Percentiles rank a stretch among this genome's conserved stretches.
These are phyloP conservation scores for Caenorhabditis remanei DNA, from an alignment of 1,140 invertebrate genomes.

Conservation along the genomic window DNA sequence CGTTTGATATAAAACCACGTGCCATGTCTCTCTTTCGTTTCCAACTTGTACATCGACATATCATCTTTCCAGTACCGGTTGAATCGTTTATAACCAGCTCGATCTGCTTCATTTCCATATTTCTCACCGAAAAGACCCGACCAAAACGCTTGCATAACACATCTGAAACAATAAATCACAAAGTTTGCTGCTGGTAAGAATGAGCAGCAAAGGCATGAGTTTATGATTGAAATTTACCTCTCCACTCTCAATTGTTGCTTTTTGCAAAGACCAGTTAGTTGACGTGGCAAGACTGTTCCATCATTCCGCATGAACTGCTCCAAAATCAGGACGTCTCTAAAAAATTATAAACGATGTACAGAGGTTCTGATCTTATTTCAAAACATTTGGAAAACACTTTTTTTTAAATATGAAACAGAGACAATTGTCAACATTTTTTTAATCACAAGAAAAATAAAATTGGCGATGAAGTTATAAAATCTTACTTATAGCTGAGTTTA, in stretches of 20 bases:
- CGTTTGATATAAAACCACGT: constrained; percentile 77
- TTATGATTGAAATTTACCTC: constrained; percentile 19
- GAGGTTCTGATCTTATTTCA: too few species aligned
- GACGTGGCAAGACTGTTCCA: constrained; percentile 75
- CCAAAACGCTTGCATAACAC: constrained; percentile 78
- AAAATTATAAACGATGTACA: not conserved
- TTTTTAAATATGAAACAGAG: not conserved
- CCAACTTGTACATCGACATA: constrained; percentile 71
- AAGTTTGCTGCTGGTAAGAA: too few species aligned
- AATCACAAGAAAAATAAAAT: not conserved
- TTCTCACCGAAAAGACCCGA: constrained; percentile 74
- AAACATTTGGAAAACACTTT: too few species aligned
- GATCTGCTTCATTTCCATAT: constrained; percentile 75
- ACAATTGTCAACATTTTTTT: not conserved
- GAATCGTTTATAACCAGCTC: constrained; percentile 76
- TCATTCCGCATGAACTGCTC: constrained; percentile 77
- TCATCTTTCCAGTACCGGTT: constrained; percentile 77
- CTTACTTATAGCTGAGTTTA: constrained; percentile 69
- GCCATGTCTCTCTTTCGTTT: constrained; percentile 71
- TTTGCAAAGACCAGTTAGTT: constrained; percentile 76
- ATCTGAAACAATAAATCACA: constrained; percentile 59
- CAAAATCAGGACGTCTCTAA: constrained; percentile 74
- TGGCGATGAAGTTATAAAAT: not conserved
- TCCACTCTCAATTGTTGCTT: constrained; percentile 74
- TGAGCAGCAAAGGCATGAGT: too few species aligned